Evolutionary conservation across 2,797 vertebrate genomes (phyloP).

Genomic region (Girardinus metallicus): DNA sequence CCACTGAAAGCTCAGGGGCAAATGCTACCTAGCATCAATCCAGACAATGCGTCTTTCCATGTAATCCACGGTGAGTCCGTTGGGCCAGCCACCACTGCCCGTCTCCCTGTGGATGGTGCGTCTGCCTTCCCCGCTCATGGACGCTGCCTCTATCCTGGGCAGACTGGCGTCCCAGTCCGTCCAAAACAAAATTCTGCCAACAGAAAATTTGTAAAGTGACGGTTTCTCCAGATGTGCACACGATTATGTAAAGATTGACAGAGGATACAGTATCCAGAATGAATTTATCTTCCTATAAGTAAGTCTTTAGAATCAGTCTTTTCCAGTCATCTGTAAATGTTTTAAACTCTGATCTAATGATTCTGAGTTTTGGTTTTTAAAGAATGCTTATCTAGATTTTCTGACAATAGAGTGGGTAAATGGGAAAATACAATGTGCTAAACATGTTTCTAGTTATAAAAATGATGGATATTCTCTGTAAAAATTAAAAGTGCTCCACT

Average conservation of each 20-base stretch:
- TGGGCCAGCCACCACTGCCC: conserved; percentile 95
- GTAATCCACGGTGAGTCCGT: conserved; percentile 96
- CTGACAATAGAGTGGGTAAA: not conserved
- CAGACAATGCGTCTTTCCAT: conserved; percentile 96
- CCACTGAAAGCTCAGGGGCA: conserved; percentile 13
- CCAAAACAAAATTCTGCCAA: conserved; percentile 94
- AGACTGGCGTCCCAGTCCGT: conserved; percentile 97
- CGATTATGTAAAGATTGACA: not conserved
- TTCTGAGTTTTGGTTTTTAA: not conserved
- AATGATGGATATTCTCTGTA: not conserved
- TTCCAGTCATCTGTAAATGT: not conserved
- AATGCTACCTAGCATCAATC: conserved; percentile 93
- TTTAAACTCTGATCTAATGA: not conserved
- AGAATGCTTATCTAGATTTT: not conserved
- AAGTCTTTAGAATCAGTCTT: not conserved
- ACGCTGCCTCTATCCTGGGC: conserved; percentile 95
- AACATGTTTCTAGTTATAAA: not conserved
- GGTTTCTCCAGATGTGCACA: conserved; percentile 10
- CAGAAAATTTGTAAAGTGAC: conserved; percentile 24
- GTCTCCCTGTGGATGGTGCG: conserved; percentile 95
- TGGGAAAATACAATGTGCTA: not conserved
- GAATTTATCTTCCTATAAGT: not conserved
- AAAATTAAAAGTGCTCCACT: not conserved
- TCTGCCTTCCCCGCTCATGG: conserved; percentile 94
- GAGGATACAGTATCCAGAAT: not conserved